A percentile compares a stretch with the other conserved stretches of the same genome.
These are phyloP conservation scores for Myotis pilosus DNA, from an alignment of 2,797 vertebrate genomes.

Conservation along the genomic window DNA sequence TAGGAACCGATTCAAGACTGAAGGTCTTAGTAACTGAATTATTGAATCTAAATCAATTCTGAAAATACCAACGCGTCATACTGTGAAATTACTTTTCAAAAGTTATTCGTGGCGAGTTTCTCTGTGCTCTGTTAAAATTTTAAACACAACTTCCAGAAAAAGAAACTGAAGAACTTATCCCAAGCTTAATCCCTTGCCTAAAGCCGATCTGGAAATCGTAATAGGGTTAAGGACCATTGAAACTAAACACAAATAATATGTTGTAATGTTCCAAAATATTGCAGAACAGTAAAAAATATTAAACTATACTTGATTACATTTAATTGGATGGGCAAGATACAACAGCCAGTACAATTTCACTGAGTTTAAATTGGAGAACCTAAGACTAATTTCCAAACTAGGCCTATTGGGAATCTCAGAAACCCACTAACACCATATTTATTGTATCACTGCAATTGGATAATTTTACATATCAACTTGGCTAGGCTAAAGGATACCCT, in stretches of 20 bases:
- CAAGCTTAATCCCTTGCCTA: not conserved
- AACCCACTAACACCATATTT: not conserved
- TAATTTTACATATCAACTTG: not conserved
- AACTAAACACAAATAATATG: not conserved
- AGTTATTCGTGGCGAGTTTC: conserved; percentile 38
- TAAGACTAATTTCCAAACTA: not conserved
- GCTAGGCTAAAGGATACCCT: not conserved
- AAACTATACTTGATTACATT: not conserved
- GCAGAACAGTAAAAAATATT: not conserved
- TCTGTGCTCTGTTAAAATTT: conserved; percentile 23
- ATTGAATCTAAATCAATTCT: conserved; percentile 75
- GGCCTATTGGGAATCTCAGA: not conserved
- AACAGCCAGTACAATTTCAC: not conserved
- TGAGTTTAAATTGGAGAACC: not conserved
- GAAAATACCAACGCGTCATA: conserved; percentile 46
- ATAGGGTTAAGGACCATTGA: not conserved
- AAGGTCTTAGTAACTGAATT: conserved; percentile 60
- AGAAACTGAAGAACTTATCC: conserved; percentile 7
- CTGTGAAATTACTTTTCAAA: conserved; percentile 74
- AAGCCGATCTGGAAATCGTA: not conserved
- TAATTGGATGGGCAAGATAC: not conserved
- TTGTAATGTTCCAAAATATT: not conserved
- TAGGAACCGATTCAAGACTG: not conserved
- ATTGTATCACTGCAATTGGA: not conserved
- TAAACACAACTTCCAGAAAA: conserved; percentile 60